phyloP scores from a whole-genome alignment of 2,113 vertebrate genomes.

The Trematocara unimaculatum region DNA sequence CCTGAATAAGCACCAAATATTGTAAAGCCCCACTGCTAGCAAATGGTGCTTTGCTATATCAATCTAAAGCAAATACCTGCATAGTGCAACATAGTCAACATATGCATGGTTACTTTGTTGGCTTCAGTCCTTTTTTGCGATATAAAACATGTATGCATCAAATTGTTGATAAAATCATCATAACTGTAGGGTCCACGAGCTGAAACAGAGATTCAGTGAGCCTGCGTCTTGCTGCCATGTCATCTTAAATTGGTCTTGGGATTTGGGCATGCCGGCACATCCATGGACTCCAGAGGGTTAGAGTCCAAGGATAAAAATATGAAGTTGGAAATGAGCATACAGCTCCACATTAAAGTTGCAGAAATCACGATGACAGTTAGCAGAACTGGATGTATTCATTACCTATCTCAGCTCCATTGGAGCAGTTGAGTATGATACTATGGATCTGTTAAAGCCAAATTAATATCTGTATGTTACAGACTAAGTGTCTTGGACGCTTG shows the following conservation, averaged over 20 bases:
- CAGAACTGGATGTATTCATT: neutral
- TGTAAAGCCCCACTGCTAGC: neutral
- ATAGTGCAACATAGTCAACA: neutral
- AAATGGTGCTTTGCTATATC: neutral
- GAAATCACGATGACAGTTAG: neutral
- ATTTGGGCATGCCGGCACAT: neutral
- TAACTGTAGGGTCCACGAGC: neutral
- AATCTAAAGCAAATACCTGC: neutral
- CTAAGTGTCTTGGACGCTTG: neutral
- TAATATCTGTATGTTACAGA: neutral
- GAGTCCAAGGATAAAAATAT: neutral
- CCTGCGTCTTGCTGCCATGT: neutral
- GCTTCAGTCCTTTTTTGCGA: neutral
- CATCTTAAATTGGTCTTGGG: neutral
- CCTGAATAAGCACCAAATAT: neutral
- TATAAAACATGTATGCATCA: neutral
- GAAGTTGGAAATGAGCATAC: neutral
- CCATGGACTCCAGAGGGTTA: neutral
- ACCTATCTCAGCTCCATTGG: neutral
- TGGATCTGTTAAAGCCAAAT: neutral
- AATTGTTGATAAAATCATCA: neutral
- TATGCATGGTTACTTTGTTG: neutral
- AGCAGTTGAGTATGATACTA: neutral
- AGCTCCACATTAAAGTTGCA: neutral
- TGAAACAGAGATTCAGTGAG: neutral